These are phyloP conservation scores for Pogoniulus pusillus DNA, from an alignment of 2,797 vertebrate genomes.

Conservation along the genomic window DNA sequence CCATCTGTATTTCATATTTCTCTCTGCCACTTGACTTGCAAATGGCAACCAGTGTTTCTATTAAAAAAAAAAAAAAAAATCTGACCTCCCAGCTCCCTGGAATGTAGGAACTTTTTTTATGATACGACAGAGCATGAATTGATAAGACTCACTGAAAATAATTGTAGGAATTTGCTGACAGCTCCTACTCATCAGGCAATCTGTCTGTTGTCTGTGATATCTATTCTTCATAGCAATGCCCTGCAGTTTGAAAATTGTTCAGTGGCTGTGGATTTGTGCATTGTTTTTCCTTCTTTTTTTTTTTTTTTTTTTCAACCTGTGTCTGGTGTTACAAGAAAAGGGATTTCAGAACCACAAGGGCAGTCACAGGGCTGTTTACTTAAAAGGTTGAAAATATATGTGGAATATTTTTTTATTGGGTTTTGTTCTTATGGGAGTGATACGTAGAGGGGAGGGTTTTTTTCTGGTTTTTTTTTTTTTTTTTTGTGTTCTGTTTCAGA, in stretches of 20 bases:
- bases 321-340: too few species aligned
- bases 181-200: background rate
- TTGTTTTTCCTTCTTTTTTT: rapidly evolving
- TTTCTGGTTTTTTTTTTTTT: background rate
- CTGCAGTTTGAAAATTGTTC: background rate
- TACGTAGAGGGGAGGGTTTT: rapidly evolving
- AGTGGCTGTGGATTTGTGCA: background rate
- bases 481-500: background rate
- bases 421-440: background rate
- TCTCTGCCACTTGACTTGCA: background rate
- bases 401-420: background rate
- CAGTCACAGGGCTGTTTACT: too few species aligned
- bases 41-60: background rate
- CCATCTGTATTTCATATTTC: background rate
- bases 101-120: background rate
- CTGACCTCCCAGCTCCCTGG: background rate
- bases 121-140: background rate
- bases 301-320: too few species aligned
- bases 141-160: background rate
- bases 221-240: background rate
- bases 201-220: background rate
- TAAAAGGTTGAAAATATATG: too few species aligned
- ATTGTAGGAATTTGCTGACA: background rate
- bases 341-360: too few species aligned
- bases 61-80: background rate